Evolutionary conservation across 2,797 vertebrate species (phyloP).

Genomic region (Xyrichtys novacula): DNA sequence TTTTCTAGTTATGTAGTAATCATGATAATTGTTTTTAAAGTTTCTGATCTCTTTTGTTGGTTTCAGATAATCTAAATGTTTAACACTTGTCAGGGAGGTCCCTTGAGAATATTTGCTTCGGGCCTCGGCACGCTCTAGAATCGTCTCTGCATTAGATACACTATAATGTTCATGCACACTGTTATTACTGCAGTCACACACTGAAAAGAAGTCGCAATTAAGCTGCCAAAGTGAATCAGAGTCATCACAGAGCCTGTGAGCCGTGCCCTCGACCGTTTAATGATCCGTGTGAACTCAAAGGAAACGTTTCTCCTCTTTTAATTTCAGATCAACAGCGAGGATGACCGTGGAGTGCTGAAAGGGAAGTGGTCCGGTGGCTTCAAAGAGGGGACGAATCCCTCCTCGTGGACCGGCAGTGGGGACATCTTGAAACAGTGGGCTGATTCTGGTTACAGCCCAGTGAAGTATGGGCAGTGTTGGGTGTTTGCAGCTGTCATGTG

Average conservation of each 20-base stretch:
- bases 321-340: conserved; percentile 88
- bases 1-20: too few species aligned
- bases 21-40: too few species aligned
- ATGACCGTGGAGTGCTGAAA: conserved; percentile 88
- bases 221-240: background rate
- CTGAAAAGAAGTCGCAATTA: background rate
- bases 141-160: background rate
- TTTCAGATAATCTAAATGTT: too few species aligned
- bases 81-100: too few species aligned
- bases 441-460: conserved; percentile 76
- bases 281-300: background rate
- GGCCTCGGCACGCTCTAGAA: too few species aligned
- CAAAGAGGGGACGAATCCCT: conserved; percentile 77
- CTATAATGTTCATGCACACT: background rate
- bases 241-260: background rate
- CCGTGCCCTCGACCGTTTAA: background rate
- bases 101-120: too few species aligned
- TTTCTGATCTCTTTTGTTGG: too few species aligned
- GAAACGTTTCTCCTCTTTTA: background rate
- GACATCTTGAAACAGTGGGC: conserved; percentile 88
- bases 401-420: conserved; percentile 87
- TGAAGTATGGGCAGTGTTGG: conserved; percentile 93
- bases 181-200: conserved; percentile 23
- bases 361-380: conserved; percentile 89
- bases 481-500: conserved; percentile 93